Base-by-base conservation (phyloP, 2,888 invertebrate genomes). In the Anticlea derivata region DNA sequence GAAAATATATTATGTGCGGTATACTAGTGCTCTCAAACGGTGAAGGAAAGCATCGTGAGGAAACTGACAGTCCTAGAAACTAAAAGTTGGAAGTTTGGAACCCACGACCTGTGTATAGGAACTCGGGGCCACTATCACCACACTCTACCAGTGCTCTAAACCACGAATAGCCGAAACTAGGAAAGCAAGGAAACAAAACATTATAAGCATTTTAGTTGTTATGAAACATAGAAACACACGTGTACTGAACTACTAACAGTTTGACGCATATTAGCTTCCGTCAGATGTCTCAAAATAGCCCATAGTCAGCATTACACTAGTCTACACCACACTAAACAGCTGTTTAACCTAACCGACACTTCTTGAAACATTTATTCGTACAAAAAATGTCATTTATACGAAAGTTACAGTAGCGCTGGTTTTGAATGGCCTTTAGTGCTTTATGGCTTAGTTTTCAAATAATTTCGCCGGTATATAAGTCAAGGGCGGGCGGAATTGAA, bases 401-500 rank as follows among this genome's bases (percentile, higher is more conserved):
- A 1, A 39, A 17, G 17, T 27, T 39, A 17, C 5, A 38, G 5
- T 5, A 17, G 4, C 7, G 3, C 6, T 10, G 7, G 13, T 27
- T 39, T 7, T 8, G 17, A 17, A 17, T 39, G 20, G 8, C 17
- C n/a, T 31, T 51, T 43, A 44, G 44, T 40, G 48, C 38, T 58
- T 56, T 57, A 58, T 55, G 34, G 45, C 26, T 40, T 48, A 61
- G 61, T 62, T 66, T 62, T 61, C 24, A 46, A 58, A 65, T 65
- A 60, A 66, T 68, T 61, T 60, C 55, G 60, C 41, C 60, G 56
- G 63, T 65, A 81, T 78, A 70, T 82, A 73, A 86, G 86, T 85
- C 89, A 89, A 88, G 89, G 88, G 65, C 86, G 82, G 75, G 60
- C 79, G 75, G 65, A 72, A 68, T 70, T 64, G 58, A 58, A 68